A percentile compares a stretch with the other conserved stretches of the same genome.
These are phyloP conservation scores for Lutraria rhynchaena DNA, from an alignment of 1,140 invertebrate species.

Conservation along the genomic window DNA sequence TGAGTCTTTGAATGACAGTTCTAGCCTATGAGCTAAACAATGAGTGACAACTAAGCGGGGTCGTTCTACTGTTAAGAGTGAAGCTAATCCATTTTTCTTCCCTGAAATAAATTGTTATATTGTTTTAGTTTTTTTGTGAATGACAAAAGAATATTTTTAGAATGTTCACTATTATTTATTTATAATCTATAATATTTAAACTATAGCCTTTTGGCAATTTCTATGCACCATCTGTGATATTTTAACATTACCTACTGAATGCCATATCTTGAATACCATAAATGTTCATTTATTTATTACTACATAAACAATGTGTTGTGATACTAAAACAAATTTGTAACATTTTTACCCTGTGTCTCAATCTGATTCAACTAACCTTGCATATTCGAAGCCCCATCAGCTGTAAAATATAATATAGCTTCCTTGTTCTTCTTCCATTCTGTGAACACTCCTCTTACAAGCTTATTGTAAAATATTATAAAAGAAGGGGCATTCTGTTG, in stretches of 20 bases:
- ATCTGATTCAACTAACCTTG: background rate
- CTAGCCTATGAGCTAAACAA: slow-evolving; percentile 30
- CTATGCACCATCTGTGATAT: background rate
- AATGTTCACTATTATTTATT: background rate
- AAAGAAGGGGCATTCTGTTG: no score
- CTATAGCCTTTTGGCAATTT: background rate
- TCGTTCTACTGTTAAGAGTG: background rate
- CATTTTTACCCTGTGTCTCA: slow-evolving; percentile 36
- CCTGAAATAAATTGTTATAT: slow-evolving; percentile 25
- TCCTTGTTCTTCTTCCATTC: no score
- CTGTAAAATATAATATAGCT: no score
- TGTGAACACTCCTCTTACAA: no score
- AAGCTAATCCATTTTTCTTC: background rate
- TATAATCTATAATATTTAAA: background rate
- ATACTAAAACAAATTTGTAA: background rate
- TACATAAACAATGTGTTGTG: background rate
- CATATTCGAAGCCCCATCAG: slow-evolving; percentile 30
- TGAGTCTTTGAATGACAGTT: slow-evolving; percentile 30
- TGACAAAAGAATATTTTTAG: background rate
- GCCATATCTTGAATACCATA: background rate
- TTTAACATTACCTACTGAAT: background rate
- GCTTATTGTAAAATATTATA: no score
- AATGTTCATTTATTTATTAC: background rate
- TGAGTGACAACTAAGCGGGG: slow-evolving; percentile 17
- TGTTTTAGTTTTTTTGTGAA: background rate